phyloP scores from a whole-genome alignment of 2,888 invertebrate species.

The Chrysotoxum bicinctum region DNA sequence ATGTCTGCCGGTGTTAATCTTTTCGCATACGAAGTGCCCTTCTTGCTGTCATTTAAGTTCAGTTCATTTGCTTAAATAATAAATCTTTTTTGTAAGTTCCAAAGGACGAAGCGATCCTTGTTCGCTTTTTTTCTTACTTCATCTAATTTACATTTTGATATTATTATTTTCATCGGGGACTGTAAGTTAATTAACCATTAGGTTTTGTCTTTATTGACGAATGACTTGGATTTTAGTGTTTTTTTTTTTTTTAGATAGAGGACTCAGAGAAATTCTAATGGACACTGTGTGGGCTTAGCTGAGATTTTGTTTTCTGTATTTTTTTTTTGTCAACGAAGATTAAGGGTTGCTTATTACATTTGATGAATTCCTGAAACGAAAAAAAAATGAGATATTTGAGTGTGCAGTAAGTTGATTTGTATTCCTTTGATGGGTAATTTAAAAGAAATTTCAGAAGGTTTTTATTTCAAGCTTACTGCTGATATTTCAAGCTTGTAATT shows the following conservation, averaged over 20 bases:
- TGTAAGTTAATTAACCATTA: slow-evolving; percentile 7
- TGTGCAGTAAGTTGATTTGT: background rate
- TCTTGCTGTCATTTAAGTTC: background rate
- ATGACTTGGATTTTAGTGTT: background rate
- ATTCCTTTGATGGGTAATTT: background rate
- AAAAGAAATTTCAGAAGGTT: background rate
- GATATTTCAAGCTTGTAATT: background rate
- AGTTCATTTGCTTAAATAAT: slow-evolving; percentile 8
- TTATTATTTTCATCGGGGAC: background rate
- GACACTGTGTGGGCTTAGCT: background rate
- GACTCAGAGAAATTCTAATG: background rate
- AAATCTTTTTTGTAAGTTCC: background rate
- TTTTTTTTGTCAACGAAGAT: background rate
- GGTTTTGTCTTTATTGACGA: background rate
- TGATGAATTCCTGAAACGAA: slow-evolving; percentile 20
- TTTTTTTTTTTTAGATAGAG: background rate
- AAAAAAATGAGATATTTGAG: background rate
- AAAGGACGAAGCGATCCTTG: background rate
- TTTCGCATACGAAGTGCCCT: background rate
- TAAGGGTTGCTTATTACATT: background rate
- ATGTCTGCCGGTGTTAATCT: background rate
- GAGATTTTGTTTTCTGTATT: background rate
- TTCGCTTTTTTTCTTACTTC: background rate
- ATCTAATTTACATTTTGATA: background rate
- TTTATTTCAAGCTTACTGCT: background rate